phyloP scores from a whole-genome alignment of 2,797 vertebrate genomes.

The Sylvia borin region DNA sequence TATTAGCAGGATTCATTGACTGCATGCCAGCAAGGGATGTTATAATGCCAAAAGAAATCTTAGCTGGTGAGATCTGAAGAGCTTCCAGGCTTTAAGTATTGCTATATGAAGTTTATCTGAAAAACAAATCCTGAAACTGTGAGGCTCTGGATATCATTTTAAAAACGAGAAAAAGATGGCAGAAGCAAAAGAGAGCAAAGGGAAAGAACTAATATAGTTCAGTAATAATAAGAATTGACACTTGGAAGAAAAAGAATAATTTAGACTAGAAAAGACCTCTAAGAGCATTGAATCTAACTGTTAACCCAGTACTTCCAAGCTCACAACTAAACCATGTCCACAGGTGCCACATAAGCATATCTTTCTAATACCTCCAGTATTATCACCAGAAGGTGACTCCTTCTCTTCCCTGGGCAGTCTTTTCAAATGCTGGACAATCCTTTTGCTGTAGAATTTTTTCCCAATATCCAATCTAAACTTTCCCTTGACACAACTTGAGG shows the following conservation, averaged over 20 bases:
- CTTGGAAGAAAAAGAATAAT: background rate
- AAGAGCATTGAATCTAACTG: background rate
- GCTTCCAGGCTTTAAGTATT: slow-evolving; percentile 19
- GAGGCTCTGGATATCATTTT: background rate
- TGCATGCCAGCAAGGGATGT: slow-evolving; percentile 9
- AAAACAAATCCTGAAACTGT: slow-evolving; percentile 6
- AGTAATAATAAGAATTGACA: background rate
- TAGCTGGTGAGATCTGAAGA: slow-evolving; percentile 48
- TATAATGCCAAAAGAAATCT: slow-evolving; percentile 56
- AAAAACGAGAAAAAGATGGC: background rate
- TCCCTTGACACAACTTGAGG: background rate
- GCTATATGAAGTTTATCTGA: slow-evolving; percentile 8
- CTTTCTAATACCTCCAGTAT: background rate
- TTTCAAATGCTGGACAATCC: background rate
- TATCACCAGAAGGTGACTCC: background rate
- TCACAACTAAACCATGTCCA: background rate
- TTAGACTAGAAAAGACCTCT: background rate
- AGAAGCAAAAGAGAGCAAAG: background rate
- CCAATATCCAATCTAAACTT: background rate
- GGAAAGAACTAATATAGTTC: background rate
- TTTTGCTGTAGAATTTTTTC: background rate
- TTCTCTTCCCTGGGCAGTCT: background rate
- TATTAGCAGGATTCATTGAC: slow-evolving; percentile 62
- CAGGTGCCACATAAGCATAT: background rate
- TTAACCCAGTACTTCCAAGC: background rate